A percentile compares a stretch with the other conserved stretches of the same genome.
Evolutionary conservation across 2,888 invertebrate genomes (phyloP).

Genomic region (Melikaiella ostensackeni): DNA sequence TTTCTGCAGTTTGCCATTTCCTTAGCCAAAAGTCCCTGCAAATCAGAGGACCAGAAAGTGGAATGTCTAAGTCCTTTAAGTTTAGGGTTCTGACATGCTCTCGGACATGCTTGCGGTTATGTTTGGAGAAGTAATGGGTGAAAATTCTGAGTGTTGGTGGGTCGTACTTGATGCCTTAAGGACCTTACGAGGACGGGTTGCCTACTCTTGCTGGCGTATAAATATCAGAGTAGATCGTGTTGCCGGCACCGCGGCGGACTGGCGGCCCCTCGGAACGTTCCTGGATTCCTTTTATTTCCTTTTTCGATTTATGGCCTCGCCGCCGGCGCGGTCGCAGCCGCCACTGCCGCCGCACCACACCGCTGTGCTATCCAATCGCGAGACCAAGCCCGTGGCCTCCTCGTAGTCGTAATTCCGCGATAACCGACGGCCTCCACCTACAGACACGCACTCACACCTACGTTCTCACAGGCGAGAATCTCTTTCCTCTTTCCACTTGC

Average conservation of each 20-base stretch:
- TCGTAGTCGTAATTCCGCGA: conserved; percentile 41
- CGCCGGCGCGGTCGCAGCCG: conserved; percentile 52
- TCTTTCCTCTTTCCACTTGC: background rate
- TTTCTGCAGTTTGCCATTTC: too few species aligned
- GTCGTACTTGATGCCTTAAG: conserved; percentile 44
- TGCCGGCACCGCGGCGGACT: conserved; percentile 49
- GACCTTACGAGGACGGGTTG: conserved; percentile 50
- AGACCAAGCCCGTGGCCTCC: conserved; percentile 6
- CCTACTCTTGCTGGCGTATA: conserved; percentile 56
- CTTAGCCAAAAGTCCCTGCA: too few species aligned
- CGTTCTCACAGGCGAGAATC: background rate
- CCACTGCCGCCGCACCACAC: conserved; percentile 39
- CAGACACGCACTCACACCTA: conserved; percentile 9
- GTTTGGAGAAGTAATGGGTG: background rate
- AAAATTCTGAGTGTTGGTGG: conserved; percentile 46
- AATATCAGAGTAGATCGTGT: conserved; percentile 57
- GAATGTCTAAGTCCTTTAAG: background rate
- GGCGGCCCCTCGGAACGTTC: conserved; percentile 48
- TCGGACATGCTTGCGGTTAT: background rate
- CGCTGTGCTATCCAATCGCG: conserved; percentile 51
- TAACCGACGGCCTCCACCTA: conserved; percentile 42
- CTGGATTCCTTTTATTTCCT: conserved; percentile 59
- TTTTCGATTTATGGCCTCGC: conserved; percentile 63
- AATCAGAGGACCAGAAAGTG: background rate
- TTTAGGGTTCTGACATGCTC: background rate